phyloP scores from a whole-genome alignment of 2,888 invertebrate genomes.

The Anoplius nigerrimus region DNA sequence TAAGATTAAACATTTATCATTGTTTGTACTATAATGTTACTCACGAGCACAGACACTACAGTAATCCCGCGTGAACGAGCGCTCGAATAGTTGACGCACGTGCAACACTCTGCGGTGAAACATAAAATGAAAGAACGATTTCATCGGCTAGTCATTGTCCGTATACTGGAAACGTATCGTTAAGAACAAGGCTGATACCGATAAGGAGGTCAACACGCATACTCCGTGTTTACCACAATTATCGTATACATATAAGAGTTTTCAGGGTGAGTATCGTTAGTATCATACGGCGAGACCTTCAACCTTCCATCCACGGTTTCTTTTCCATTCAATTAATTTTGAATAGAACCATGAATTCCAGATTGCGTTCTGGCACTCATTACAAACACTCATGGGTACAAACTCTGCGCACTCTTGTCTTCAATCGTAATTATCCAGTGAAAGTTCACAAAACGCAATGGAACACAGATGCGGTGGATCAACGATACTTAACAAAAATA shows the following conservation, averaged over 20 bases:
- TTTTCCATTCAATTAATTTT: slow-evolving; percentile 11
- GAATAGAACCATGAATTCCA: background rate
- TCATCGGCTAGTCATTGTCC: slow-evolving; percentile 29
- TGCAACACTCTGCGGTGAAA: slow-evolving; percentile 23
- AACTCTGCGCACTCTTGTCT: too few relatives aligned
- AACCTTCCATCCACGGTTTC: slow-evolving; percentile 1
- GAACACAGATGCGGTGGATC: too few relatives aligned
- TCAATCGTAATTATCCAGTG: too few relatives aligned
- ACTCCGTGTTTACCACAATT: slow-evolving; percentile 27
- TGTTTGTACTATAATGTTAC: background rate
- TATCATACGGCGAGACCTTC: slow-evolving; percentile 23
- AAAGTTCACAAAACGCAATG: too few relatives aligned
- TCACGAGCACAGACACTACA: too few relatives aligned
- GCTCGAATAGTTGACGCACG: slow-evolving; percentile 2
- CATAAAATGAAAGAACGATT: slow-evolving; percentile 13
- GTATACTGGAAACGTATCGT: slow-evolving; percentile 40
- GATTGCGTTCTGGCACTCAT: too few relatives aligned
- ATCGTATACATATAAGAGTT: slow-evolving; percentile 6
- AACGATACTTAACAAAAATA: too few relatives aligned
- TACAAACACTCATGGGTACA: too few relatives aligned
- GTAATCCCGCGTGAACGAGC: background rate
- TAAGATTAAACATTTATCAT: background rate
- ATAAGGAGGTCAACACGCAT: slow-evolving; percentile 84
- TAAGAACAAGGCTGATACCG: slow-evolving; percentile 78
- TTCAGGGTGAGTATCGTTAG: background rate